Base-by-base conservation (phyloP, 2,888 invertebrate genomes). In the Gastracanthus pulcherrimus region DNA sequence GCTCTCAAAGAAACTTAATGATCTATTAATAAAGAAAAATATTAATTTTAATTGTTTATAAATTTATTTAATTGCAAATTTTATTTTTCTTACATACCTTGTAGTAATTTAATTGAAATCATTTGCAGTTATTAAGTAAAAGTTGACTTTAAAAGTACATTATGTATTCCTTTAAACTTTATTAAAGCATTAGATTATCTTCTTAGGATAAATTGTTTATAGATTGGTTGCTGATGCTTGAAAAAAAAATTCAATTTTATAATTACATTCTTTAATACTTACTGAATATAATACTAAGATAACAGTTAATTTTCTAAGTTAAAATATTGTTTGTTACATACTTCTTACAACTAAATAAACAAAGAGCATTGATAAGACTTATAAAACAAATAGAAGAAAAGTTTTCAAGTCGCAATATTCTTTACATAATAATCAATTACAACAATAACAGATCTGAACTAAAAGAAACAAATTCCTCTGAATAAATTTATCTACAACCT, bases 1-100 rank as follows among this genome's bases (percentile, higher is more conserved):
- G 34, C 64, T 13, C 23, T 26, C 38, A 55, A 16, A 66, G n/a
- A 29, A 48, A n/a, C 55, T 66, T n/a, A 48, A 11, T 55, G 51
- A 75, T 55, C 66, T 75, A 66, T 66, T 11, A 55, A 75, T 36
- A 55, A 26, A 55, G 13, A 3, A 34, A 38, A 58, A 13, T 23
- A 67, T 55, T 55, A 41, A 48, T 67, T 67, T 16, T 36, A 16
- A 66, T 11, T 23, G 31, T 58, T 13, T 29, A 36, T 11, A 55
- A n/a, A 4, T 31, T 13, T 38, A 9, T 41, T 66, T 13, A 9
- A 0, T 36, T 4, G 23, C 9, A 13, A 55, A 13, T 1, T 45
- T 26, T 41, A 5, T 3, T 11, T 2, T 51, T 3, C n/a, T 13
- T 66, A 66, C 26, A 55, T 29, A 66, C 66, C 16, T 16, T 38